A percentile compares a stretch with the other conserved stretches of the same genome.
These are phyloP conservation scores for Henricia sp. DNA, from an alignment of 53 echinoderm and acorn worm species.

Conservation along the genomic window DNA sequence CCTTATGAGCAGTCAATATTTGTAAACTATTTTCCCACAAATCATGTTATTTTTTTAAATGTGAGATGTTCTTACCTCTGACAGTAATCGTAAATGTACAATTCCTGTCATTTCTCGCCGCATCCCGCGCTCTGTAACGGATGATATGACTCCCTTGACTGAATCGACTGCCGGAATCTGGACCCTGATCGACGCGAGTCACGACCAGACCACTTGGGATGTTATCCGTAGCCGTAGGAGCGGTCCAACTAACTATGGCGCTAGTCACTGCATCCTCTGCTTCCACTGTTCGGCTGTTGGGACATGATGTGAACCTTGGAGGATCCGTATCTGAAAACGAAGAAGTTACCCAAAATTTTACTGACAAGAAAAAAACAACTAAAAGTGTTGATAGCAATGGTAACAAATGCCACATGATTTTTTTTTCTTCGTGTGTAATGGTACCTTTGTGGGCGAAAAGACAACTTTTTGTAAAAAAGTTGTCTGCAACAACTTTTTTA, in stretches of 20 bases:
- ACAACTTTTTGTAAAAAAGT: no score
- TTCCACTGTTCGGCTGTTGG: constrained; percentile 29
- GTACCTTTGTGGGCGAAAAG: no score
- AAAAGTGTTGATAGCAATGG: no score
- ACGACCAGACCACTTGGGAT: constrained; percentile 14
- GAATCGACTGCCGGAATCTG: constrained; percentile 11
- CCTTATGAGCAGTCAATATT: no score
- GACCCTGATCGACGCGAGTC: background rate
- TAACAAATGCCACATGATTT: no score
- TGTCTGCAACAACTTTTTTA: no score
- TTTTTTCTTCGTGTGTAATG: no score
- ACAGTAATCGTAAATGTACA: constrained; percentile 33
- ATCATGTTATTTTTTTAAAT: no score
- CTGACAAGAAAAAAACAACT: background rate
- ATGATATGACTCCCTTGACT: constrained; percentile 21
- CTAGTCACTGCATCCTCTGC: constrained; percentile 49
- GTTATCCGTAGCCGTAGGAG: constrained; percentile 57
- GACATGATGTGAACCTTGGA: constrained; percentile 66
- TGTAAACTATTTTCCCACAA: no score
- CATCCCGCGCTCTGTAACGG: constrained; percentile 10
- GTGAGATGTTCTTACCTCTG: constrained; percentile 47
- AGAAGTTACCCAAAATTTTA: no score
- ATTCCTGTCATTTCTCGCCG: background rate
- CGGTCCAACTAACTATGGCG: constrained; percentile 39
- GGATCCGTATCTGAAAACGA: constrained; percentile 54